These are phyloP conservation scores for Chiloscyllium plagiosum DNA, from an alignment of 2,113 vertebrate genomes.

Conservation along the genomic window DNA sequence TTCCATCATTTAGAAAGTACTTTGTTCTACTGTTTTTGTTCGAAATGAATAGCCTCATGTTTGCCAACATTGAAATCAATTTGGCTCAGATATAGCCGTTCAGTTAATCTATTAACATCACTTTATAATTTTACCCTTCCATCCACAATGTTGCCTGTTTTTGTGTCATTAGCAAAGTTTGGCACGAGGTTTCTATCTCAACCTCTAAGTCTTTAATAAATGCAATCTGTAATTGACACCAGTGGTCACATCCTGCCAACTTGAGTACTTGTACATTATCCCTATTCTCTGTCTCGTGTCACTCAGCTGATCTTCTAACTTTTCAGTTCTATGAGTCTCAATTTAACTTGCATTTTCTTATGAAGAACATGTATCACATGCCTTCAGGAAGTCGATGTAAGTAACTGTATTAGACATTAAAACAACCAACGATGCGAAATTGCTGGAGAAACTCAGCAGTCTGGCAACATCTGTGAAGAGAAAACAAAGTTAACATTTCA, in stretches of 20 bases:
- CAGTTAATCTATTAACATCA: not conserved
- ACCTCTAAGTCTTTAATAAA: not conserved
- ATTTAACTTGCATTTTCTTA: not conserved
- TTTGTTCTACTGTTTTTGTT: not conserved
- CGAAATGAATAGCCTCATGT: not conserved
- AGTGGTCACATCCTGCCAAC: not conserved
- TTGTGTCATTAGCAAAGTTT: not conserved
- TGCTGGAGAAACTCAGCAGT: too few species aligned
- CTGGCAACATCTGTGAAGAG: too few species aligned
- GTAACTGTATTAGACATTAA: not conserved
- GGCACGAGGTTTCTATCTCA: not conserved
- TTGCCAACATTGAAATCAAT: not conserved
- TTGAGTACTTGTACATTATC: not conserved
- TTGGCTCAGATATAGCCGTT: not conserved
- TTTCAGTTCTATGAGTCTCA: not conserved
- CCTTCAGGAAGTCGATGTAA: not conserved
- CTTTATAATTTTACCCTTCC: not conserved
- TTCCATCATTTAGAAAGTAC: not conserved
- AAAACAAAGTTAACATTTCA: too few species aligned
- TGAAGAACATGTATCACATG: not conserved
- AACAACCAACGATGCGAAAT: too few species aligned
- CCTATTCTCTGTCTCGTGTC: not conserved
- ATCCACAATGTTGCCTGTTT: not conserved
- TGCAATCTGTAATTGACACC: not conserved
- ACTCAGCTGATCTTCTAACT: not conserved